phyloP scores from a whole-genome alignment of 2,113 vertebrate genomes.

The Theristicus caerulescens region DNA sequence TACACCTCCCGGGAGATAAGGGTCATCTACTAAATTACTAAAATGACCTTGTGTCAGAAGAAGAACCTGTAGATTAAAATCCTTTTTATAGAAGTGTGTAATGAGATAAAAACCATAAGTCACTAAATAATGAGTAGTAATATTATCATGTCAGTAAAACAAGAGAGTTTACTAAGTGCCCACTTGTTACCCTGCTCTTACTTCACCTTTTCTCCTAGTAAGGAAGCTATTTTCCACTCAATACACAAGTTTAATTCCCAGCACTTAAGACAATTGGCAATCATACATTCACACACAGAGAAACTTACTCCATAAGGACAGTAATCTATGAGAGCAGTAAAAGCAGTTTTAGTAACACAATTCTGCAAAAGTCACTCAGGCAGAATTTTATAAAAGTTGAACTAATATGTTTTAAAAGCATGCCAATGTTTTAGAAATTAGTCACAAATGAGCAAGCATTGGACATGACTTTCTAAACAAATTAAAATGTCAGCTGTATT shows the following conservation, averaged over 20 bases:
- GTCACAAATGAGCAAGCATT: constrained; percentile 41
- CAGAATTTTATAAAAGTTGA: not conserved
- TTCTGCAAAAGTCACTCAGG: not conserved
- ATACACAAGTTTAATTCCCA: not conserved
- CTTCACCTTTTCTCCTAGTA: not conserved
- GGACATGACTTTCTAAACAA: constrained; percentile 36
- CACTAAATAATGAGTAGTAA: not conserved
- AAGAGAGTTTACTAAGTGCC: not conserved
- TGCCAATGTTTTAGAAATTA: constrained; percentile 44
- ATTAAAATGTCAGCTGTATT: constrained; percentile 53
- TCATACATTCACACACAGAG: not conserved
- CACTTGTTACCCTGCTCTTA: not conserved
- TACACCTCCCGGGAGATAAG: not conserved
- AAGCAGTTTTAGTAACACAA: not conserved
- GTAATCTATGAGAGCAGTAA: not conserved
- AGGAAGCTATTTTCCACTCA: not conserved
- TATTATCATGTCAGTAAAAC: not conserved
- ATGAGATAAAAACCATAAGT: not conserved
- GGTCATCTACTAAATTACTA: not conserved
- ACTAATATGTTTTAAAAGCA: not conserved
- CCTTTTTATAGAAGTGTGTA: not conserved
- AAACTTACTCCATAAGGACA: not conserved
- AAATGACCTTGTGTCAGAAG: not conserved
- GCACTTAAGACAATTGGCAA: not conserved
- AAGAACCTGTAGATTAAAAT: not conserved